Conservation (phyloP, 2,113 vertebrate species). For the Ictidomys tridecemlineatus region DNA sequence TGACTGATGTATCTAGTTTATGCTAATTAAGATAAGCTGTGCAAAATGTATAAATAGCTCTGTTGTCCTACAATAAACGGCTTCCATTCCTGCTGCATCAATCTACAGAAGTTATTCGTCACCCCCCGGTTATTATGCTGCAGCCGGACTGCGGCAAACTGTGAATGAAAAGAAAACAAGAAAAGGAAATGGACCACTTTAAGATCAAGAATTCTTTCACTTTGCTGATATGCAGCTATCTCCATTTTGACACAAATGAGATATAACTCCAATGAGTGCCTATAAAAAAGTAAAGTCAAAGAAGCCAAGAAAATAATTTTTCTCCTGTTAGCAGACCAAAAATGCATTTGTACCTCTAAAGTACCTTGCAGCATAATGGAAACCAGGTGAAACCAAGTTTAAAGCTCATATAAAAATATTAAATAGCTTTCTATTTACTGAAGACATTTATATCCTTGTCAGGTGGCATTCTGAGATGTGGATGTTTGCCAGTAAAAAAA, state of each 20-base stretch:
- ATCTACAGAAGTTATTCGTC: too few species aligned
- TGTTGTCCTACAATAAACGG: too few species aligned
- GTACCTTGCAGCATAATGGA: constrained; percentile 60
- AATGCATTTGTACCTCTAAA: constrained; percentile 52
- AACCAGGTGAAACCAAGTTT: constrained; percentile 68
- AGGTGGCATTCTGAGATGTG: constrained; percentile 60
- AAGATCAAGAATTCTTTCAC: constrained; percentile 33
- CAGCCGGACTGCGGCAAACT: too few species aligned
- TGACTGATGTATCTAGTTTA: too few species aligned
- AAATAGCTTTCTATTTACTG: constrained; percentile 66
- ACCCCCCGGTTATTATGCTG: too few species aligned
- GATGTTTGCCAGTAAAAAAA: constrained; percentile 46
- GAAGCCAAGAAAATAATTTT: constrained; percentile 46
- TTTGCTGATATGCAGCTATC: constrained; percentile 1
- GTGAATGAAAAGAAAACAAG: constrained; percentile 33
- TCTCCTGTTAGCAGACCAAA: constrained; percentile 31
- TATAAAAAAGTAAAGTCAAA: constrained; percentile 63
- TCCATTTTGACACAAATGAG: constrained; percentile 37
- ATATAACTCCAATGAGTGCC: not conserved
- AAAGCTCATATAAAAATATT: constrained; percentile 54
- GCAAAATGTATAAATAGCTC: too few species aligned
- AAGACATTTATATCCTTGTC: constrained; percentile 55
- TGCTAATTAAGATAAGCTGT: too few species aligned
- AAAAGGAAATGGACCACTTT: constrained; percentile 15
- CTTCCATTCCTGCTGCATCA: too few species aligned